phyloP scores from a whole-genome alignment of 2,113 vertebrate species.

The Heterochromis multidens region DNA sequence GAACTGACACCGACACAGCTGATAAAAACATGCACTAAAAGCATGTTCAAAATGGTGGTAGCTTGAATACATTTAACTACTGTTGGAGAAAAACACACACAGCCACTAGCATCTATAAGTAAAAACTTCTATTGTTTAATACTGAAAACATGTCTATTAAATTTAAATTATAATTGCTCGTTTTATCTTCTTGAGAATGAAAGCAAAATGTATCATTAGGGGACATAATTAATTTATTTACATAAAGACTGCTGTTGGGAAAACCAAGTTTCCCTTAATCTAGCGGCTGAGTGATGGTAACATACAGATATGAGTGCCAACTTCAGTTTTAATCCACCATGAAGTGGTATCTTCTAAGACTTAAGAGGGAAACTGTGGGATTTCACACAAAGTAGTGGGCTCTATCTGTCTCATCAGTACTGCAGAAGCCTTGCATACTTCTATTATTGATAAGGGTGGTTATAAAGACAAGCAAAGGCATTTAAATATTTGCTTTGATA shows the following conservation, averaged over 20 bases:
- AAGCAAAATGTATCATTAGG: constrained; percentile 19
- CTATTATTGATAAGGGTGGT: constrained; percentile 20
- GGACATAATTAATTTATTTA: constrained; percentile 23
- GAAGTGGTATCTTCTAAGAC: constrained; percentile 47
- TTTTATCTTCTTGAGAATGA: constrained; percentile 18
- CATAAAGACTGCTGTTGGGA: constrained; percentile 10
- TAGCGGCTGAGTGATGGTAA: constrained; percentile 1
- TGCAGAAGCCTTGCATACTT: not conserved
- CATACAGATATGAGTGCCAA: constrained; percentile 22
- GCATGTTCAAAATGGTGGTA: not conserved
- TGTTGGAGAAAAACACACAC: not conserved
- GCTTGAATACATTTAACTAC: not conserved
- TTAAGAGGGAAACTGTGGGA: constrained; percentile 28
- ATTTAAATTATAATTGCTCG: not conserved
- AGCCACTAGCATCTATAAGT: not conserved
- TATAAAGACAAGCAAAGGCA: constrained; percentile 22
- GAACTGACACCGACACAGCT: constrained; percentile 37
- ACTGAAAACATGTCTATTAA: not conserved
- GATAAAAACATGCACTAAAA: constrained; percentile 28
- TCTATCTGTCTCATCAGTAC: constrained; percentile 54
- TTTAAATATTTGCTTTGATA: constrained; percentile 54
- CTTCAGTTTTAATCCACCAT: constrained; percentile 53
- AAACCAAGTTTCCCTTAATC: constrained; percentile 29
- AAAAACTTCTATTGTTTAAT: not conserved
- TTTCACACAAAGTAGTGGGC: constrained; percentile 42